Evolutionary conservation across 2,113 vertebrate species (phyloP).

Genomic region (Pachycephala philippinensis): DNA sequence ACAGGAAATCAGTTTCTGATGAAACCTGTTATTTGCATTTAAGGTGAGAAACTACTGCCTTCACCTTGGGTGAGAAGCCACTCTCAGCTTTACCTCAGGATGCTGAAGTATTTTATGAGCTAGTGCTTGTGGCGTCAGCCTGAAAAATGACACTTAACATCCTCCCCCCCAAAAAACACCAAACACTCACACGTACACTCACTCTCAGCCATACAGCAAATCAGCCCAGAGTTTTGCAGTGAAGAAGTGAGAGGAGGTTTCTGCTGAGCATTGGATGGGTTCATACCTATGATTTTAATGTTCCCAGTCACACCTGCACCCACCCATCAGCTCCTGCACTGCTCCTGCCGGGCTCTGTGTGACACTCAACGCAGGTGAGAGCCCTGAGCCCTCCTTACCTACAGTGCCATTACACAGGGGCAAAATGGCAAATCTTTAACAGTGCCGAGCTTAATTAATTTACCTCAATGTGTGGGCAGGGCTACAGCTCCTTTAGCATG

Average conservation of each 20-base stretch:
- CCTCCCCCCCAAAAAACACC: rapidly evolving
- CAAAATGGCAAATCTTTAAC: not conserved
- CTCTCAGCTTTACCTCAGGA: not conserved
- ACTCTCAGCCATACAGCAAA: not conserved
- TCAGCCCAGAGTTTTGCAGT: not conserved
- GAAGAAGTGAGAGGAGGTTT: not conserved
- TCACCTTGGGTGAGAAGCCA: not conserved
- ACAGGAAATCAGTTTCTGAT: not conserved
- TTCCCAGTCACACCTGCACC: rapidly evolving
- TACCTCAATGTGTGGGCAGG: not conserved
- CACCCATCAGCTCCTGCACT: not conserved
- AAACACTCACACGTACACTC: too few relatives aligned
- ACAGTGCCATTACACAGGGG: not conserved
- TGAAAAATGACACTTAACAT: not conserved
- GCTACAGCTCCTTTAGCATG: not conserved
- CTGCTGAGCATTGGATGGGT: not conserved
- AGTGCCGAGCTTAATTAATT: not conserved
- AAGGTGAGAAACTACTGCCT: not conserved
- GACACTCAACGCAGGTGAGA: not conserved
- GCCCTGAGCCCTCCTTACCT: not conserved
- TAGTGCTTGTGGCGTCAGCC: not conserved
- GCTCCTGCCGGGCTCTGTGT: not conserved
- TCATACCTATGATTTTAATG: not conserved
- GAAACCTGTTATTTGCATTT: not conserved
- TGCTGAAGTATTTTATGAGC: not conserved